A percentile compares a stretch with the other conserved stretches of the same genome.
phyloP scores from a whole-genome alignment of 2,888 invertebrate species.

The Lasioglossum morio region DNA sequence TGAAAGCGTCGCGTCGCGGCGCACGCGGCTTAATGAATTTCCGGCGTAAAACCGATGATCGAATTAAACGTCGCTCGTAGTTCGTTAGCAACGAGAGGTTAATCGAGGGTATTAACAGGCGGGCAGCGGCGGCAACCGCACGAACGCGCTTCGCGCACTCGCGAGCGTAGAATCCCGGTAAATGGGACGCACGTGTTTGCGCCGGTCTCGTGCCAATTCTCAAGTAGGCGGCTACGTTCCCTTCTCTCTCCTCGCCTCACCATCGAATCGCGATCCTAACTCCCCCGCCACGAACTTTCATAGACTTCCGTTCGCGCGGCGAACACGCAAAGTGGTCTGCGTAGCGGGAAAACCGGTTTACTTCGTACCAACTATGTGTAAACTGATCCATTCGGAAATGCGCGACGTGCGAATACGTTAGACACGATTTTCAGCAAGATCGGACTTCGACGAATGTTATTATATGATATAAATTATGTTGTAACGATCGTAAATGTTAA shows the following conservation, averaged over 20 bases:
- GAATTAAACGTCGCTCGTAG: slow-evolving; percentile 52
- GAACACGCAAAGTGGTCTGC: slow-evolving; percentile 2
- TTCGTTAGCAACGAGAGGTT: slow-evolving; percentile 57
- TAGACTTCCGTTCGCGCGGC: neutral
- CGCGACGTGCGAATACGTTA: slow-evolving; percentile 40
- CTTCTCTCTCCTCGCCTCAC: neutral
- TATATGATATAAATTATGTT: too few species aligned
- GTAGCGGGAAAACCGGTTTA: slow-evolving; percentile 51
- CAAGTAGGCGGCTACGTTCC: slow-evolving; percentile 17
- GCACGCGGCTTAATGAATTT: slow-evolving; percentile 44
- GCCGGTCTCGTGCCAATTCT: slow-evolving; percentile 57
- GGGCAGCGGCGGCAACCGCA: slow-evolving; percentile 24
- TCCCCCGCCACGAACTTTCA: neutral
- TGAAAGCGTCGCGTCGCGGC: neutral
- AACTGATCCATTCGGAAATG: slow-evolving; percentile 42
- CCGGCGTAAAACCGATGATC: slow-evolving; percentile 49
- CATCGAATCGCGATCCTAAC: neutral
- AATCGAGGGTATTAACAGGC: slow-evolving; percentile 51
- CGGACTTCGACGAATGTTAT: neutral
- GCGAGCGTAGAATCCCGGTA: slow-evolving; percentile 48
- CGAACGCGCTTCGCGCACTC: slow-evolving; percentile 39
- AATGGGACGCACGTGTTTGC: slow-evolving; percentile 64
- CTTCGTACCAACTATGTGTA: slow-evolving; percentile 34
- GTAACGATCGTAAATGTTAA: too few species aligned
- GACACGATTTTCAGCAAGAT: neutral